These are phyloP conservation scores for Sarcophaga variegata DNA, from an alignment of 2,888 invertebrate species.

Conservation along the genomic window DNA sequence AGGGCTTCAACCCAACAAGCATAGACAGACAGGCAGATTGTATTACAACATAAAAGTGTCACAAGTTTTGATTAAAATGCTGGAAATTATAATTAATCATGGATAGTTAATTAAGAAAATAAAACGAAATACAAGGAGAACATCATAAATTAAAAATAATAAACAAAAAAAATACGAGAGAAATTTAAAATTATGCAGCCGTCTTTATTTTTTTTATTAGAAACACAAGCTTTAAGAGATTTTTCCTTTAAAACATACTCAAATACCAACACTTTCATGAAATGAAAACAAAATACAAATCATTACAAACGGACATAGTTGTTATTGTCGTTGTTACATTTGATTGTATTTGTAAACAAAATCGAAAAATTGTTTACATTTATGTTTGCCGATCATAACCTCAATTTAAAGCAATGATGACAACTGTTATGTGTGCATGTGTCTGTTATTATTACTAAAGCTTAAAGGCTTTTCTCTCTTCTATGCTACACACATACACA, in stretches of 20 bases:
- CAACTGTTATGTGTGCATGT: constrained; percentile 3
- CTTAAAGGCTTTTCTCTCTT: not conserved
- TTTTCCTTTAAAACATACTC: not conserved
- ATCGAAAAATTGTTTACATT: constrained; percentile 32
- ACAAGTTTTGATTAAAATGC: constrained; percentile 71
- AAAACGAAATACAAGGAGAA: no score
- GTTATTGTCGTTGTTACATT: not conserved
- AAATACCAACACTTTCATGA: constrained; percentile 1
- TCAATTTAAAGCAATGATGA: not conserved
- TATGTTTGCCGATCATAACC: constrained; percentile 25
- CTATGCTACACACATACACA: not conserved
- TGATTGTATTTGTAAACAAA: constrained; percentile 17
- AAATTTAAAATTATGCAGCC: not conserved
- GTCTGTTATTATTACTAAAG: not conserved
- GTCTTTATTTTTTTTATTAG: constrained; percentile 4
- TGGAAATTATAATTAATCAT: constrained; percentile 70
- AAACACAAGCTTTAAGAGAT: constrained; percentile 26
- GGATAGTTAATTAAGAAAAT: constrained; percentile 6
- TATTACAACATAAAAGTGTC: constrained; percentile 74
- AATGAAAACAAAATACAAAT: not conserved
- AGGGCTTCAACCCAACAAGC: no score
- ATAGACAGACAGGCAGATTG: not conserved
- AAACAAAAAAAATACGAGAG: constrained; percentile 71
- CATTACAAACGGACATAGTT: not conserved
- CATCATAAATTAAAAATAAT: constrained; percentile 33